Evolutionary conservation across 2,797 vertebrate genomes (phyloP).

Genomic region (Diglossa cyanea): DNA sequence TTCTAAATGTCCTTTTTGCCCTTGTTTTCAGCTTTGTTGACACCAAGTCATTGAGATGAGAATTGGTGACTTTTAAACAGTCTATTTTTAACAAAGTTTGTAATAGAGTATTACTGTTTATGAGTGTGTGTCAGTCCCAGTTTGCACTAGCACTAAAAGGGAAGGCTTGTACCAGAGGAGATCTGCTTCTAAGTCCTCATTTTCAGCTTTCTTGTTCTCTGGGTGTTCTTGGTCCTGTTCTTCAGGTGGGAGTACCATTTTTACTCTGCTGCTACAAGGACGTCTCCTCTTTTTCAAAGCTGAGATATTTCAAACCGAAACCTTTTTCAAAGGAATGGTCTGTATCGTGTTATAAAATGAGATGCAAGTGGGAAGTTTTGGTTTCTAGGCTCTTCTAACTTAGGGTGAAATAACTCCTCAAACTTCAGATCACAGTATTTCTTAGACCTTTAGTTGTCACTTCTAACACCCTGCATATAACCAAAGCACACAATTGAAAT

Average conservation of each 20-base stretch:
- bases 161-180: conserved; percentile 36
- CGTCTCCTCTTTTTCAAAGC: neutral
- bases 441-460: neutral
- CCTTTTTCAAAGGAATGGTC: neutral
- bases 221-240: neutral
- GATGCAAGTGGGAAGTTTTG: neutral
- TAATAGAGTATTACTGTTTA: neutral
- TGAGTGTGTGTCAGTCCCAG: neutral
- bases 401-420: neutral
- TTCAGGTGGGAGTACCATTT: neutral
- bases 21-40: conserved; percentile 22
- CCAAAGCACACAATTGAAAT: neutral
- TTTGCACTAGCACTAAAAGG: neutral
- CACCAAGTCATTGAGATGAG: neutral
- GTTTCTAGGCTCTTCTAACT: neutral
- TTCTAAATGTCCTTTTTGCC: neutral
- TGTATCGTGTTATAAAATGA: neutral
- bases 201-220: neutral
- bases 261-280: neutral
- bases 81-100: conserved; percentile 2
- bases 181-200: neutral
- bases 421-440: neutral
- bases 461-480: neutral
- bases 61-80: neutral
- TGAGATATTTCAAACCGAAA: neutral